These are phyloP conservation scores for Coelopa frigida DNA, from an alignment of 1,140 invertebrate genomes.

Conservation along the genomic window DNA sequence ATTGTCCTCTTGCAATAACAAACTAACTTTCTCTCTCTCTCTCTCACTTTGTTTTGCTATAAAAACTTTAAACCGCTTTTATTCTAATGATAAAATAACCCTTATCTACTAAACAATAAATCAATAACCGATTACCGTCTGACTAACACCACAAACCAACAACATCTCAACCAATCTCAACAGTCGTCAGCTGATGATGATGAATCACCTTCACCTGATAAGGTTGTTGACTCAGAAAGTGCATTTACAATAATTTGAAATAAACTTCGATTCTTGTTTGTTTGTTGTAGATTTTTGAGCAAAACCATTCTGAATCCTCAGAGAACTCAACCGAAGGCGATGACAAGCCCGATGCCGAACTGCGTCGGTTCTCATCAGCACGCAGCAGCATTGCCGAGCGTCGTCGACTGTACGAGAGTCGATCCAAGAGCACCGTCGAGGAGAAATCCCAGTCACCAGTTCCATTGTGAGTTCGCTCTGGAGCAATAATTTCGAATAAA, in stretches of 20 bases:
- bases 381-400: slow-evolving; percentile 70
- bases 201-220: slow-evolving; percentile 40
- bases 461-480: slow-evolving; percentile 48
- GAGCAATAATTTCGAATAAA: background rate
- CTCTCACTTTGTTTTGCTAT: no score
- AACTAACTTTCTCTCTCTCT: slow-evolving; percentile 10
- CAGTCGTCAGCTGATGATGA: slow-evolving; percentile 43
- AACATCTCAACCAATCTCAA: slow-evolving; percentile 1
- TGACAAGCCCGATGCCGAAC: slow-evolving; percentile 41
- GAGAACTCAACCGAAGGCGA: slow-evolving; percentile 42
- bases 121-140: background rate
- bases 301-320: slow-evolving; percentile 38
- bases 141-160: slow-evolving; percentile 6
- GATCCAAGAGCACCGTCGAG: slow-evolving; percentile 54
- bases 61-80: background rate
- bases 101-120: background rate
- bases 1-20: background rate
- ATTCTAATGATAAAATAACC: background rate
- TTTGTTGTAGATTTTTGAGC: slow-evolving; percentile 35
- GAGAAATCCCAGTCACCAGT: slow-evolving; percentile 65
- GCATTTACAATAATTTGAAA: background rate
- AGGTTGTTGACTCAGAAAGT: slow-evolving; percentile 25
- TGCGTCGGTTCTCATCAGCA: slow-evolving; percentile 46
- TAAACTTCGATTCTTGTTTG: background rate
- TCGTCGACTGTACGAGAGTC: slow-evolving; percentile 65